phyloP scores from a whole-genome alignment of 2,113 vertebrate genomes.

The Clarias batrachus region DNA sequence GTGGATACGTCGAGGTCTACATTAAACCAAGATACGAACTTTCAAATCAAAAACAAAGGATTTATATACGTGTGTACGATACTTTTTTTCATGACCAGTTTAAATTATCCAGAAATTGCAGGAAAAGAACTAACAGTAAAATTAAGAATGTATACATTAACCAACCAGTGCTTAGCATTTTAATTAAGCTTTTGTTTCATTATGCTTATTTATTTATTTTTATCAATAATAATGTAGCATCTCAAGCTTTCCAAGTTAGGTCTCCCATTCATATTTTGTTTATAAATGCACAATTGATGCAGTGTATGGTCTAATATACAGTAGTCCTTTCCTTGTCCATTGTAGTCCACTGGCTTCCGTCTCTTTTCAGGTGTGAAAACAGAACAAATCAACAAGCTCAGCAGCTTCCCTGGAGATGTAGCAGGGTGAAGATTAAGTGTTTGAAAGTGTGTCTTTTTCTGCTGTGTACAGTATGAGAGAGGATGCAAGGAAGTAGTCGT shows the following conservation, averaged over 20 bases:
- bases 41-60: neutral
- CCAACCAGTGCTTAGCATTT: neutral
- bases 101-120: neutral
- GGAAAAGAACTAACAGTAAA: neutral
- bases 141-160: neutral
- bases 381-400: constrained; percentile 55
- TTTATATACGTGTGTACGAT: neutral
- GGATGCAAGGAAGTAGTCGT: neutral
- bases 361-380: constrained; percentile 55
- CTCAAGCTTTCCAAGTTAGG: neutral
- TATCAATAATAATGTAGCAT: neutral
- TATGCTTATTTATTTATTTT: neutral
- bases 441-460: constrained; percentile 56
- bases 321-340: constrained; percentile 52
- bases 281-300: constrained; percentile 24
- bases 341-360: constrained; percentile 48
- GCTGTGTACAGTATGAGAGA: constrained; percentile 19
- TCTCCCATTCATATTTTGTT: neutral
- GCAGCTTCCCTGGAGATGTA: constrained; percentile 57
- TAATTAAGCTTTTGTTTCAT: neutral
- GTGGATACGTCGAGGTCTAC: neutral
- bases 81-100: neutral
- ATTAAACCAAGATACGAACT: neutral
- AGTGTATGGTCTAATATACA: constrained; percentile 27
- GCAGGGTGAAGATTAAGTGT: constrained; percentile 56